These are phyloP conservation scores for Galbula dea DNA, from an alignment of 2,113 vertebrate genomes.

Conservation along the genomic window DNA sequence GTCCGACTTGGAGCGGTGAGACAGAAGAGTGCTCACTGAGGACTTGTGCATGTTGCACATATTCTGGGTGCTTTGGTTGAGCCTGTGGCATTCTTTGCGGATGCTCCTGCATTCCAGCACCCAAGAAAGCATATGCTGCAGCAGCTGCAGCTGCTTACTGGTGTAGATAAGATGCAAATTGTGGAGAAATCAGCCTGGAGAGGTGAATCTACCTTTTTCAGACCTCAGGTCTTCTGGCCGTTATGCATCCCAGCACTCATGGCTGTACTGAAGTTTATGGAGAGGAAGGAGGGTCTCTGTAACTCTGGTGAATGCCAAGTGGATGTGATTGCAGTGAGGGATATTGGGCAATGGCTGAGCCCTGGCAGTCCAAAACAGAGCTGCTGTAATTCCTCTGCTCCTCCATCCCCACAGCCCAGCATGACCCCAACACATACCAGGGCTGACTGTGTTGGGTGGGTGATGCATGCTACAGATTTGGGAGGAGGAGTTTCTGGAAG, in stretches of 20 bases:
- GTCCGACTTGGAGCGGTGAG: neutral
- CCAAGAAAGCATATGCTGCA: neutral
- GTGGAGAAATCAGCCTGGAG: neutral
- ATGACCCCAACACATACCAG: accelerated
- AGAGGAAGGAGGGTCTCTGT: neutral
- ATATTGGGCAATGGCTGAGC: neutral
- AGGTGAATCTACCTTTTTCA: neutral
- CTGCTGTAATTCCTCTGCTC: neutral
- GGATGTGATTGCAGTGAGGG: neutral
- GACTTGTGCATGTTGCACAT: neutral
- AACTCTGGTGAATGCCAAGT: neutral
- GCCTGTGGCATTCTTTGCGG: neutral
- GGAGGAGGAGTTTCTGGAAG: neutral
- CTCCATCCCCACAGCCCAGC: neutral
- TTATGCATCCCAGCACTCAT: neutral
- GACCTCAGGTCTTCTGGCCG: accelerated
- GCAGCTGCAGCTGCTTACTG: neutral
- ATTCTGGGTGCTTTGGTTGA: neutral
- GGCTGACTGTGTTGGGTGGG: neutral
- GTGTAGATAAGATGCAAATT: neutral
- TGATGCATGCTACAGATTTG: neutral
- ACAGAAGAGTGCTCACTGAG: neutral
- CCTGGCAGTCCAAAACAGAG: neutral
- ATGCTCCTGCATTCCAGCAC: neutral
- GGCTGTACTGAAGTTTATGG: neutral